Evolutionary conservation across 2,113 vertebrate genomes (phyloP), one percentile per base, ranked within the genome.

Genomic region (Hydrolagus affinis): DNA sequence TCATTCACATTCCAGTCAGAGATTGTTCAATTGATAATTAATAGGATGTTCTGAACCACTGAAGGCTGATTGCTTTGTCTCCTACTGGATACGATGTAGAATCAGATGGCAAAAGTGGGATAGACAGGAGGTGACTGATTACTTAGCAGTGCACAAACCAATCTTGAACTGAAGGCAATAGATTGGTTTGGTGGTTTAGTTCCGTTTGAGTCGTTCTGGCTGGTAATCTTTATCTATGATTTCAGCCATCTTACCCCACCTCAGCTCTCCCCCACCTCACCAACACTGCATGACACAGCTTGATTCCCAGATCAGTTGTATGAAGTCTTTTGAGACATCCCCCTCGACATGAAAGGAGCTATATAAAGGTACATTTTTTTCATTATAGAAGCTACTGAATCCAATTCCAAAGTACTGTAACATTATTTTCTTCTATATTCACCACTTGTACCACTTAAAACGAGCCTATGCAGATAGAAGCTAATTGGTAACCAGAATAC

Each of bases 1-100:
- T 80, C n/a, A 60, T 23, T 30, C 8, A 64, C 64, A 28, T 23
- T 3, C 12, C 12, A 80, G n/a, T 64, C 64, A 60, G 77, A 80
- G 15, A 59, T 64, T 64, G 23, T 80, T 80, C 59, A 80, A 64
- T 28, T 64, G 14, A 30, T n/a, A 80, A 80, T 14, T 80, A 77
- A 57, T 17, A 62, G 28, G 23, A 25, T 12, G 64, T 8, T 57
- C 59, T 80, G 23, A 28, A 74, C 25, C 59, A 28, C n/a, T 8
- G 23, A 8, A 64, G 17, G 76, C 57, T 60, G 59, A 64, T 64
- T 60, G 59, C 21, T 59, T 30, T 9, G 44, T 59, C 59, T 77
- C 56, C 75, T 10, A 59, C 21, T 59, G 44, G 75, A 77, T 3
- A 10, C 59, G 11, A 59, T 6, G 44, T 62, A 64, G 62, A 25